Evolutionary conservation across 2,888 invertebrate species (phyloP), one percentile per base, ranked within the genome.

Genomic region (Ochropleura leucogaster): DNA sequence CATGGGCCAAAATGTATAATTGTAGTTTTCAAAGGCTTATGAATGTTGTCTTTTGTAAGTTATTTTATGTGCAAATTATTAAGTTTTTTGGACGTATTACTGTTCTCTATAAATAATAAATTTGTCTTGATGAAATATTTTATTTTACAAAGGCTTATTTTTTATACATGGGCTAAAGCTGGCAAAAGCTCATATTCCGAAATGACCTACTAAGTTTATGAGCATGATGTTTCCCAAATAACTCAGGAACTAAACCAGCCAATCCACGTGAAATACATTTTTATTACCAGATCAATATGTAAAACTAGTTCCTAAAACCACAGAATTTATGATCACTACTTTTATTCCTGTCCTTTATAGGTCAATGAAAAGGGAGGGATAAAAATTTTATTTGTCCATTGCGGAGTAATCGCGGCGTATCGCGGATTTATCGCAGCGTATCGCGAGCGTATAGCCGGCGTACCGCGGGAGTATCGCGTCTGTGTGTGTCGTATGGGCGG

Each of bases 301-400:
- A 85, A 85, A 85, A 86, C 75, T 85, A 74, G 80, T 78, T 77
- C 76, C 83, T 84, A 84, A 84, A 83, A 77, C 86, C 83, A 76
- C 80, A 84, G 69, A 80, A 83, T 85, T 86, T 86, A 86, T 72
- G 74, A 77, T 84, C 85, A 71, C 80, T 64, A 77, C 67, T 86
- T 86, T 84, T 85, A 83, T 84, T 78, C 60, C 71, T 80, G 72
- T 76, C 83, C 80, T 85, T 86, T 85, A 85, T 86, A 77, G 86
- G 84, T 83, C 85, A 85, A 86, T 85, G 86, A 85, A 85, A 85
- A 84, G 85, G 80, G 75, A 78, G 74, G 71, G 67, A 86, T 85
- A 85, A 86, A 84, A 83, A 2, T 67, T 82, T 77, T 85, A 85
- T 85, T 84, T 72, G 78, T 80, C 68, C 77, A 83, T 83, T 81